Evolutionary conservation across 2,888 invertebrate genomes (phyloP).

Genomic region (Athetis lepigone): DNA sequence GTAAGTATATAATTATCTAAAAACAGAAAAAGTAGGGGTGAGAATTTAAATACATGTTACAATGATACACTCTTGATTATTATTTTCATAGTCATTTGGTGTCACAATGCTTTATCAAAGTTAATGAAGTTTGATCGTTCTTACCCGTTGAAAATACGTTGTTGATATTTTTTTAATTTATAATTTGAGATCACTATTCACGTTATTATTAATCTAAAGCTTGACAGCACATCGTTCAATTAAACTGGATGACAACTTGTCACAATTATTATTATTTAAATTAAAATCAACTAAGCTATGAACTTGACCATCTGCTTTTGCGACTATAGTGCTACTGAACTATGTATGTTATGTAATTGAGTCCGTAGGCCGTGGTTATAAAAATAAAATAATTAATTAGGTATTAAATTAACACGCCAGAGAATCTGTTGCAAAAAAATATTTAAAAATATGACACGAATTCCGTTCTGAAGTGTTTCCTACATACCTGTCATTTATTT

Average conservation of each 20-base stretch:
- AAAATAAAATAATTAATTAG: neutral
- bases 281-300: constrained; percentile 46
- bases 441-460: neutral
- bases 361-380: neutral
- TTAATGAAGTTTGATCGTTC: constrained; percentile 1
- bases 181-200: neutral
- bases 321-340: neutral
- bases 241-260: neutral
- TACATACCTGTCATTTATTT: constrained; percentile 1
- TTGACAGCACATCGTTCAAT: constrained; percentile 2
- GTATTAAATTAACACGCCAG: neutral
- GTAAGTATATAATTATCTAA: no score
- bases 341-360: neutral
- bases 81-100: neutral
- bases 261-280: neutral
- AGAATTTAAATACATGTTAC: no score
- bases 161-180: neutral
- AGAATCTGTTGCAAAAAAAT: neutral
- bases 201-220: neutral
- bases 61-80: no score
- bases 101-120: neutral
- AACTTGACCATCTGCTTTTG: neutral
- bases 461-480: neutral
- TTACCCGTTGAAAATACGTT: constrained; percentile 10
- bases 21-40: no score